These are phyloP conservation scores for Rotaria socialis DNA, from an alignment of 2,888 invertebrate genomes.

Conservation along the genomic window DNA sequence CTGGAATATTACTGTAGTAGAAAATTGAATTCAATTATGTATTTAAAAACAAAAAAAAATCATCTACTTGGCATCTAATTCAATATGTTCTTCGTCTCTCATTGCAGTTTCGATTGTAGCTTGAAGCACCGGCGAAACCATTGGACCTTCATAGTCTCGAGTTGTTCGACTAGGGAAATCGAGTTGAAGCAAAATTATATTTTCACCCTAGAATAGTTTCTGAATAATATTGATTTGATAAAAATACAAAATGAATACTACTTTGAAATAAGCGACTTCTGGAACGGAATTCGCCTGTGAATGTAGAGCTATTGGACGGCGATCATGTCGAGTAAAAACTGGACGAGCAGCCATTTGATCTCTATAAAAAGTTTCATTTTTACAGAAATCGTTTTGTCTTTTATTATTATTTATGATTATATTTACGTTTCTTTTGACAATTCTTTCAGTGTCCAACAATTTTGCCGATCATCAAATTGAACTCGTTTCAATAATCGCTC, in stretches of 20 bases:
- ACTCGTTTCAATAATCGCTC: constrained; percentile 71
- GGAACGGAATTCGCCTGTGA: constrained; percentile 60
- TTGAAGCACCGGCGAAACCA: constrained; percentile 70
- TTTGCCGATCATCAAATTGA: constrained; percentile 76
- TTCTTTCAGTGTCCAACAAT: constrained; percentile 68
- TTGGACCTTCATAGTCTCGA: constrained; percentile 70
- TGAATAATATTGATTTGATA: background rate
- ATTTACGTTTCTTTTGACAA: constrained; percentile 55
- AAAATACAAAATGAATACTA: constrained; percentile 48
- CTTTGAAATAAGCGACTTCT: constrained; percentile 59
- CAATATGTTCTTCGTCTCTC: constrained; percentile 63
- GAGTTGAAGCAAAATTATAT: constrained; percentile 71
- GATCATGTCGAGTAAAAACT: constrained; percentile 66
- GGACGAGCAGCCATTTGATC: constrained; percentile 64
- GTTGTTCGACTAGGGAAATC: constrained; percentile 75
- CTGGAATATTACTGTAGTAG: background rate
- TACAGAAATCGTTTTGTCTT: background rate
- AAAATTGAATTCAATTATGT: too few relatives aligned
- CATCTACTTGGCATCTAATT: constrained; percentile 52
- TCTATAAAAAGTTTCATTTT: background rate
- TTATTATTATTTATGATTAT: background rate
- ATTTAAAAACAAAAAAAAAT: too few relatives aligned
- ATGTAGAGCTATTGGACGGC: constrained; percentile 66
- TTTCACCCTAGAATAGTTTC: constrained; percentile 63
- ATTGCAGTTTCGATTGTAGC: constrained; percentile 67